Evolutionary conservation across 2,888 invertebrate genomes (phyloP).

Genomic region (Stenodera caucasica): DNA sequence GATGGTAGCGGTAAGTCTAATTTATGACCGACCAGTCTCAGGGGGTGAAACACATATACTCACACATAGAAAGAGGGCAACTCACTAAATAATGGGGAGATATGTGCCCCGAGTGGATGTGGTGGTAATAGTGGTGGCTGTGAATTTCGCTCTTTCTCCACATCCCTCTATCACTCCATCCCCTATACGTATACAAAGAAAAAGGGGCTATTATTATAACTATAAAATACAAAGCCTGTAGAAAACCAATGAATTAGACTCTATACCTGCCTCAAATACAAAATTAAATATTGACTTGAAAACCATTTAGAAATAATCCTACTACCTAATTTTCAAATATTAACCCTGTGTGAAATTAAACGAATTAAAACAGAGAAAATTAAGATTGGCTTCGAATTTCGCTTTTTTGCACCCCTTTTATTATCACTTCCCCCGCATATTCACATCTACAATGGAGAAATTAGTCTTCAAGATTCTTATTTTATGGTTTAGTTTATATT

Average conservation of each 20-base stretch:
- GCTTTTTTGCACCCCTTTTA: too few relatives aligned
- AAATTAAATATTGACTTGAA: conserved; percentile 33
- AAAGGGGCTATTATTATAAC: background rate
- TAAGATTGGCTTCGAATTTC: background rate
- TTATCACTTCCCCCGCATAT: too few relatives aligned
- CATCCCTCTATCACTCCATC: background rate
- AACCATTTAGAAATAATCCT: conserved; percentile 21
- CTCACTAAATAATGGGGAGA: conserved; percentile 31
- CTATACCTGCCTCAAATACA: conserved; percentile 23
- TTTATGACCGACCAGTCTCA: conserved; percentile 37
- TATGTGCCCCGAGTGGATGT: conserved; percentile 26
- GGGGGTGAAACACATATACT: conserved; percentile 12
- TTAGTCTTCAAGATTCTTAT: conserved; percentile 9
- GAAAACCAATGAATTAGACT: background rate
- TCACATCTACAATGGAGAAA: background rate
- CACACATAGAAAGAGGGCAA: conserved; percentile 18
- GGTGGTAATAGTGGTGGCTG: conserved; percentile 6
- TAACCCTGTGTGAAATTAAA: conserved; percentile 10
- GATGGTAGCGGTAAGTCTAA: conserved; percentile 41
- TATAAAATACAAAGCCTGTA: background rate
- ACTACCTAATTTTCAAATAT: conserved; percentile 4
- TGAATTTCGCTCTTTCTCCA: background rate
- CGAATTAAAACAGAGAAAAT: background rate
- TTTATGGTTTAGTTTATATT: conserved; percentile 8
- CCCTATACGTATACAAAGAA: background rate